Evolutionary conservation across 64 coral and sea anemone genomes (phyloP).

Genomic region (Anthopleura sola): DNA sequence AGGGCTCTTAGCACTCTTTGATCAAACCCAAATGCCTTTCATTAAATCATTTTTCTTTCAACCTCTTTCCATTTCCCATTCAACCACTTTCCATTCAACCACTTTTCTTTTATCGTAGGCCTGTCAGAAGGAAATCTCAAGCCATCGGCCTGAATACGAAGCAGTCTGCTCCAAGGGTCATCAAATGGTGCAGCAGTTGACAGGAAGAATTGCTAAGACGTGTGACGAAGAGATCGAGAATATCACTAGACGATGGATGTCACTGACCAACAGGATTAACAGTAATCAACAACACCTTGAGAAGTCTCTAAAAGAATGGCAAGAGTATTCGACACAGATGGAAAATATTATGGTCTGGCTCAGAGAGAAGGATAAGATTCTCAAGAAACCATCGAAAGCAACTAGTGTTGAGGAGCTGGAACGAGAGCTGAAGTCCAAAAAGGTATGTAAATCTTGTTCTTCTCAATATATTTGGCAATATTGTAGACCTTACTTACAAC

Average conservation of each 20-base stretch:
- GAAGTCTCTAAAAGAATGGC: constrained; percentile 84
- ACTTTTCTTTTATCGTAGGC: constrained; percentile 32
- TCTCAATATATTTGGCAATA: too few species aligned
- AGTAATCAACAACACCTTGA: constrained; percentile 88
- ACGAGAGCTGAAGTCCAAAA: constrained; percentile 65
- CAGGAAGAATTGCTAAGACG: constrained; percentile 28
- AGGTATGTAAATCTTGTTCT: constrained; percentile 1
- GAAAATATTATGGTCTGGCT: constrained; percentile 97
- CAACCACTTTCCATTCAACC: too few species aligned
- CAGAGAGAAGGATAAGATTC: constrained; percentile 77
- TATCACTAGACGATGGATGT: constrained; percentile 56
- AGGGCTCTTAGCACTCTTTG: too few species aligned
- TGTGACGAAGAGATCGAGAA: constrained; percentile 48
- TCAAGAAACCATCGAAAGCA: constrained; percentile 55
- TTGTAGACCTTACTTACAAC: too few species aligned
- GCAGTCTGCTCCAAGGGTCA: constrained; percentile 51
- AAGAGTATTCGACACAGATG: constrained; percentile 87
- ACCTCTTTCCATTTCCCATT: too few species aligned
- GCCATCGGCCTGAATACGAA: constrained; percentile 59
- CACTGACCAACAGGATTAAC: constrained; percentile 59
- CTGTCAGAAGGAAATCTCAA: constrained; percentile 76
- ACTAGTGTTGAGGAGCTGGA: constrained; percentile 62
- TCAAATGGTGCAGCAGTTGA: constrained; percentile 30
- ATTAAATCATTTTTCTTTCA: too few species aligned
- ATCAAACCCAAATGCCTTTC: too few species aligned